These are phyloP conservation scores for Irena cyanogastra DNA, from an alignment of 2,113 vertebrate genomes.

Conservation along the genomic window DNA sequence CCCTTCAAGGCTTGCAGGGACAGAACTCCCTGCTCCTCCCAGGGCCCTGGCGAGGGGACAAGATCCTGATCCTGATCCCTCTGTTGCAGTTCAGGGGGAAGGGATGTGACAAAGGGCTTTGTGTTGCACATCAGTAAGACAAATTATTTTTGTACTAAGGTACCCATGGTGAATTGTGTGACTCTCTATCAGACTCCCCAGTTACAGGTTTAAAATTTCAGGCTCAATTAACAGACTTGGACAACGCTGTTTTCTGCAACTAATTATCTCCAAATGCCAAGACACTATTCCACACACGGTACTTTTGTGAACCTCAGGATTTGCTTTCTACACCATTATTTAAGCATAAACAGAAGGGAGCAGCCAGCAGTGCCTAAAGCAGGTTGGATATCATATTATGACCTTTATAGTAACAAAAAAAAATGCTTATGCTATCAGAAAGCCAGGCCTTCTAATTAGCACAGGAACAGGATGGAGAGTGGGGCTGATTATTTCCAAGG, in stretches of 20 bases:
- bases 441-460: background rate
- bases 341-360: background rate
- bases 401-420: background rate
- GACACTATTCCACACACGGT: background rate
- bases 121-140: background rate
- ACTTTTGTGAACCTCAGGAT: background rate
- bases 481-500: background rate
- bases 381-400: background rate
- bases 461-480: background rate
- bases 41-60: accelerated
- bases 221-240: conserved; percentile 36
- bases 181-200: background rate
- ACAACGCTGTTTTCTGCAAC: background rate
- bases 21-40: background rate
- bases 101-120: background rate
- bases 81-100: background rate
- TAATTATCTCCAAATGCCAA: conserved; percentile 34
- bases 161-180: background rate
- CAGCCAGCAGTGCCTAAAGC: background rate
- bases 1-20: background rate
- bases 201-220: conserved; percentile 17
- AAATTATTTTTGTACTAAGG: background rate
- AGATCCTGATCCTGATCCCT: background rate
- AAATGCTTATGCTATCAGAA: background rate
- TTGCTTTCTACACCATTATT: conserved; percentile 17